These are phyloP conservation scores for Steinernema khuongi DNA, from an alignment of 1,140 invertebrate genomes.

Conservation along the genomic window DNA sequence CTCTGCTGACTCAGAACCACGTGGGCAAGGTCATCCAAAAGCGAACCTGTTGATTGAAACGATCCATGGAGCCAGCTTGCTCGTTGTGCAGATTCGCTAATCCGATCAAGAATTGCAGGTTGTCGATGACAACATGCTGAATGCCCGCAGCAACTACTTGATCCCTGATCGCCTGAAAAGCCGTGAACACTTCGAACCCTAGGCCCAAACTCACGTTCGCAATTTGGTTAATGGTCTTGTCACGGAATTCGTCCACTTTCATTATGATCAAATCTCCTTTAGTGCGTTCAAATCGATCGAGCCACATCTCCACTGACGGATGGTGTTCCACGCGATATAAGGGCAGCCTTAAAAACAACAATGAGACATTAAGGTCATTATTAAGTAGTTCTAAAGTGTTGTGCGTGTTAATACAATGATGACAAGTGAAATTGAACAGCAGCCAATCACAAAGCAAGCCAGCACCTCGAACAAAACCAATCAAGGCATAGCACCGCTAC, in stretches of 20 bases:
- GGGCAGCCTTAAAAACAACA: conserved; percentile 43
- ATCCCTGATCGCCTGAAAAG: conserved; percentile 47
- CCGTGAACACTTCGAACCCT: no score
- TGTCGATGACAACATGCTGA: conserved; percentile 91
- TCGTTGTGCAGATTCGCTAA: conserved; percentile 51
- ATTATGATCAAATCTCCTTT: conserved; percentile 53
- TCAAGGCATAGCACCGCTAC: no score
- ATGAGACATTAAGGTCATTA: no score
- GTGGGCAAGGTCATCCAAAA: background rate
- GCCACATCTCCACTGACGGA: conserved; percentile 53
- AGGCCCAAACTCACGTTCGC: conserved; percentile 45
- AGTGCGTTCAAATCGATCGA: conserved; percentile 52
- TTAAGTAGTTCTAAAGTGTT: no score
- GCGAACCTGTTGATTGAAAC: conserved; percentile 45
- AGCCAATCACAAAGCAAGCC: background rate
- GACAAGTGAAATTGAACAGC: conserved; percentile 2
- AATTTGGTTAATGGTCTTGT: conserved; percentile 51
- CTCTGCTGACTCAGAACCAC: background rate
- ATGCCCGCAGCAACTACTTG: conserved; percentile 61
- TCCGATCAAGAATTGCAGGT: conserved; percentile 79
- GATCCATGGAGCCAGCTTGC: conserved; percentile 37
- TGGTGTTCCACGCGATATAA: conserved; percentile 52
- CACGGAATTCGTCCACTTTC: conserved; percentile 50
- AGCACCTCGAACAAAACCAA: conserved; percentile 4
- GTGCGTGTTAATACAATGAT: conserved; percentile 16